Conservation (phyloP, 2,113 vertebrate genomes). For the Nyctereutes procyonoides region DNA sequence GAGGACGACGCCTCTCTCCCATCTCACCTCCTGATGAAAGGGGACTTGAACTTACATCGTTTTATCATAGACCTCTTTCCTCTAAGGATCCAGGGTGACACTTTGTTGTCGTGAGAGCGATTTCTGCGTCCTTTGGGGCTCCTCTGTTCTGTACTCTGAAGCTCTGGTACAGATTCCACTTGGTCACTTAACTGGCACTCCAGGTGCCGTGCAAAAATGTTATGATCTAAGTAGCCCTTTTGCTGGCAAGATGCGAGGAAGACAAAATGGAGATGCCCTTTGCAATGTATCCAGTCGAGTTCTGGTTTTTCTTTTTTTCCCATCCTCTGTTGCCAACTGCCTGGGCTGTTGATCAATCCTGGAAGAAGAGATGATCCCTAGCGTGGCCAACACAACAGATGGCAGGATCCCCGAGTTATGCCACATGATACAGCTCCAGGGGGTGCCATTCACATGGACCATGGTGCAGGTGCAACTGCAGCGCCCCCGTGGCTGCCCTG, state of each 20-base stretch:
- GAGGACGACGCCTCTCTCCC: neutral
- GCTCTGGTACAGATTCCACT: neutral
- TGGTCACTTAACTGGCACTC: neutral
- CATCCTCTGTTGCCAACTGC: neutral
- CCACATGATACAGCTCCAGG: accelerated
- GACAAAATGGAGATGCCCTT: neutral
- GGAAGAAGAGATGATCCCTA: neutral
- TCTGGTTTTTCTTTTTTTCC: neutral
- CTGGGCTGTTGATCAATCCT: neutral
- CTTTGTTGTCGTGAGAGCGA: neutral
- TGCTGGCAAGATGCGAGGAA: neutral
- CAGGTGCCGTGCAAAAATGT: neutral
- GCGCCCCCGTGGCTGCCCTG: accelerated
- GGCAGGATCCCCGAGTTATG: neutral
- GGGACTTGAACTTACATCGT: neutral
- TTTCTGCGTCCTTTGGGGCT: neutral
- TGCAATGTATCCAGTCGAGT: accelerated
- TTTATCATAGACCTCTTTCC: neutral
- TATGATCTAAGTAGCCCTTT: neutral
- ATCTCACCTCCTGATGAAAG: neutral
- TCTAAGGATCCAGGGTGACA: neutral
- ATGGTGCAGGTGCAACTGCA: accelerated
- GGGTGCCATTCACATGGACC: accelerated
- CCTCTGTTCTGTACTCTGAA: neutral
- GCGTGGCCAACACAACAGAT: neutral